Evolutionary conservation across 1,140 invertebrate species (phyloP).

Genomic region (Notospermus geniculatus): DNA sequence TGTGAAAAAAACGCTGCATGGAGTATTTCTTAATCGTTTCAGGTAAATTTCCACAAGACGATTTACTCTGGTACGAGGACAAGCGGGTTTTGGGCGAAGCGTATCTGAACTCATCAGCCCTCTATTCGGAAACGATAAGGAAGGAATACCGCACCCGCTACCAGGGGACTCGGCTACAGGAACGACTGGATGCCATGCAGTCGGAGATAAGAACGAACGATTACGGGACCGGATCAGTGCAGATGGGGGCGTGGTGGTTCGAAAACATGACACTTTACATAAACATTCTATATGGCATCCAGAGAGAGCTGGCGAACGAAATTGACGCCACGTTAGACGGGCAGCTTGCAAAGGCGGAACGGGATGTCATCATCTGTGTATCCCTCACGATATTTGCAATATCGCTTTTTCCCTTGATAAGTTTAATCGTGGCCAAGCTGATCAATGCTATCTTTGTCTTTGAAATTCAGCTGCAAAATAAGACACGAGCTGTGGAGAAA

Average conservation of each 20-base stretch:
- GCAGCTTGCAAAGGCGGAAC: constrained; percentile 16
- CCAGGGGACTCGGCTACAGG: constrained; percentile 6
- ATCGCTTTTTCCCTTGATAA: constrained; percentile 22
- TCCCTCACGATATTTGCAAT: constrained; percentile 21
- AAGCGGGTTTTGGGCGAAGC: constrained; percentile 16
- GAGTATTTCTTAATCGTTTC: constrained; percentile 9
- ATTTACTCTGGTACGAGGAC: constrained; percentile 19
- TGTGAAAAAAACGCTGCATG: too few relatives aligned
- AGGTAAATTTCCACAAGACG: constrained; percentile 17
- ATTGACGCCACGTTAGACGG: constrained; percentile 15
- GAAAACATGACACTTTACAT: constrained; percentile 35
- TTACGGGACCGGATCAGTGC: constrained; percentile 7
- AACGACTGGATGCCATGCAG: constrained; percentile 14
- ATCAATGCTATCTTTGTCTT: constrained; percentile 18
- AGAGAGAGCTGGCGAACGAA: constrained; percentile 20
- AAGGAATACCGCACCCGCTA: constrained; percentile 4
- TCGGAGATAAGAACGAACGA: constrained; percentile 14
- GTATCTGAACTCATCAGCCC: constrained; percentile 14
- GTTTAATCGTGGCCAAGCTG: constrained; percentile 21
- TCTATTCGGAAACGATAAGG: constrained; percentile 12
- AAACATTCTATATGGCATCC: constrained; percentile 30
- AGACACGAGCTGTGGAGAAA: constrained; percentile 23
- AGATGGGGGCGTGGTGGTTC: constrained; percentile 29
- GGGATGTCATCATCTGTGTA: constrained; percentile 13
- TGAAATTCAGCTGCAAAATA: constrained; percentile 16